A percentile compares a stretch with the other conserved stretches of the same genome.
phyloP scores from a whole-genome alignment of 2,888 invertebrate genomes.

The Panopea generosa region DNA sequence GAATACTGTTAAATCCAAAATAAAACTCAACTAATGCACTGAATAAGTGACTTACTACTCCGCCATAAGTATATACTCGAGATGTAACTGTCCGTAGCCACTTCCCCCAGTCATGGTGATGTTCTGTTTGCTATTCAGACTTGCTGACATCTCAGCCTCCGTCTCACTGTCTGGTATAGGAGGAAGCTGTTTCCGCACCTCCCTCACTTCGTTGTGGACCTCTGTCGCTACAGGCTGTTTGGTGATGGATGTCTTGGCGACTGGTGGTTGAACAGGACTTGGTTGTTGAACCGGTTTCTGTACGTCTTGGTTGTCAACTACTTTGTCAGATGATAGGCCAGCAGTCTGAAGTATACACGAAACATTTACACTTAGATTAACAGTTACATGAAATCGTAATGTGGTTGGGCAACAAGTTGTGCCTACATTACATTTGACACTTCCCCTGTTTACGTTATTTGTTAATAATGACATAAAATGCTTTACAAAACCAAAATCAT shows the following conservation, averaged over 20 bases:
- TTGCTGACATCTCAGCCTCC: slow-evolving; percentile 60
- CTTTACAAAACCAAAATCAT: too few relatives aligned
- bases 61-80: slow-evolving; percentile 95
- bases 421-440: too few relatives aligned
- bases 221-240: slow-evolving; percentile 8
- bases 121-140: slow-evolving; percentile 53
- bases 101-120: slow-evolving; percentile 54
- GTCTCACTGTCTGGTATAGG: slow-evolving; percentile 66
- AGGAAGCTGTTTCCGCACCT: slow-evolving; percentile 67
- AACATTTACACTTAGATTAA: too few relatives aligned
- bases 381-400: too few relatives aligned
- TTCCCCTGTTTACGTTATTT: too few relatives aligned
- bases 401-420: too few relatives aligned
- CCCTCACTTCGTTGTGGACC: slow-evolving; percentile 5
- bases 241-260: neutral
- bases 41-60: slow-evolving; percentile 98
- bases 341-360: slow-evolving; percentile 49
- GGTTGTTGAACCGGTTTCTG: neutral
- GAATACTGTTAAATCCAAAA: too few relatives aligned
- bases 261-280: slow-evolving; percentile 11
- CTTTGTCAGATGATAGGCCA: slow-evolving; percentile 18
- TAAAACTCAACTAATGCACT: too few relatives aligned
- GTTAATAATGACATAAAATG: too few relatives aligned
- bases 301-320: neutral
- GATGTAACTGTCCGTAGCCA: slow-evolving; percentile 91